Evolutionary conservation across 2,797 vertebrate genomes (phyloP), one percentile per base, ranked within the genome.

Genomic region (Takifugu ocellatus): DNA sequence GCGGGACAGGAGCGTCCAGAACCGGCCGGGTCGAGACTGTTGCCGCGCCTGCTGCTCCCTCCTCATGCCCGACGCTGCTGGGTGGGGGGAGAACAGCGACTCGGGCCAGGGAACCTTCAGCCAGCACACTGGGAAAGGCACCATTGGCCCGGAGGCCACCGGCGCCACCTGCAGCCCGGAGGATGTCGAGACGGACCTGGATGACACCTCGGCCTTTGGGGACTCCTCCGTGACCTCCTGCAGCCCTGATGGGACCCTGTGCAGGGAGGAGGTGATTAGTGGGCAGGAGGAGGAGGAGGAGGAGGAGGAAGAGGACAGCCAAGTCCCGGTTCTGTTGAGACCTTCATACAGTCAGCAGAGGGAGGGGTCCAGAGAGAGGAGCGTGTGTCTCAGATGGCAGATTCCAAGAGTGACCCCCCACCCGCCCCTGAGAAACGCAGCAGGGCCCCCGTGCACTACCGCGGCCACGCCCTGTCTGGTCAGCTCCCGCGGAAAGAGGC

Each of bases 141-240:
- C 70, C 57, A 61, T 52, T 1, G 82, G 65, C 25, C 67, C 24
- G 26, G 83, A 75, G 9, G 74, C 39, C 0, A 21, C 73, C 0
- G 43, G 1, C 6, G 17, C 61, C 1, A 27, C 48, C 58, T 71
- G 5, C 52, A 46, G 59, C 59, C 58, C 46, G 0, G 76, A 85
- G 8, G 81, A 83, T 54, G 42, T 69, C 0, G 85, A 88, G 17
- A 89, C 86, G 0, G 88, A 91, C 79, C 73, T 67, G 0, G 90
- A 89, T 1, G 90, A 93, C 66, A 84, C 88, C 17, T 92, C 90
- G 0, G 85, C 88, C 48, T 92, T 92, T 5, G 90, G 92, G 72
- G 91, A 90, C 81, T 92, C 90, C 52, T 92, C 92, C 0, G 90
- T 90, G 52, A 91, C 90, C 29, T 87, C 91, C 29, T 89, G 90